phyloP scores from a whole-genome alignment of 2,888 invertebrate genomes.

The Melitaea athalia region DNA sequence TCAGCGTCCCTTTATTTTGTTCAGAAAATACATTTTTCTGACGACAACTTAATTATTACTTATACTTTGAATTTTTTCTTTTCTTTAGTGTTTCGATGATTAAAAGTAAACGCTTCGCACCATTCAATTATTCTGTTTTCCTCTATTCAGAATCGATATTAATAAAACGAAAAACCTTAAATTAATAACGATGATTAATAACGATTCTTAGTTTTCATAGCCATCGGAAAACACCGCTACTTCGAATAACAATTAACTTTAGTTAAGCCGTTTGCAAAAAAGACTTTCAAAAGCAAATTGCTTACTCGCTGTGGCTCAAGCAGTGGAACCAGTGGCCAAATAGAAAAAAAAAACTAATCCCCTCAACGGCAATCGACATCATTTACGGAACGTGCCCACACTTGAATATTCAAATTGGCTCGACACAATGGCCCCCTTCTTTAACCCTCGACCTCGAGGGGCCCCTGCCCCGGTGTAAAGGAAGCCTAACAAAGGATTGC shows the following conservation, averaged over 20 bases:
- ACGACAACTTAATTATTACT: conserved; percentile 26
- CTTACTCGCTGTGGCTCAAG: conserved; percentile 20
- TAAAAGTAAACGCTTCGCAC: conserved; percentile 1
- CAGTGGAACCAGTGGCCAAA: conserved; percentile 28
- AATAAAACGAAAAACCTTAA: neutral
- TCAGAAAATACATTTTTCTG: conserved; percentile 30
- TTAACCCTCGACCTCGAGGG: conserved; percentile 41
- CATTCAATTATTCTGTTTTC: neutral
- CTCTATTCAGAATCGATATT: neutral
- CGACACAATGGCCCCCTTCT: conserved; percentile 54
- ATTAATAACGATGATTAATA: no score
- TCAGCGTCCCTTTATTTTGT: conserved; percentile 41
- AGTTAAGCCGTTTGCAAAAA: conserved; percentile 24
- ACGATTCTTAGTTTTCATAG: conserved; percentile 10
- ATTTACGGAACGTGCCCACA: conserved; percentile 62
- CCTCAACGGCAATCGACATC: conserved; percentile 55
- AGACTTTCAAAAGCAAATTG: conserved; percentile 38
- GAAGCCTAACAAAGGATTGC: conserved; percentile 69
- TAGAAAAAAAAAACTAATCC: conserved; percentile 28
- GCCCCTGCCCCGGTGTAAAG: conserved; percentile 48
- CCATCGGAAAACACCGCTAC: conserved; percentile 20
- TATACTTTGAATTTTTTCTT: conserved; percentile 10
- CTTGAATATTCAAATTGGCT: conserved; percentile 75
- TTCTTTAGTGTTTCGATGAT: conserved; percentile 7
- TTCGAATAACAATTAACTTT: conserved; percentile 29